Conservation (phyloP, 2,888 invertebrate genomes). For the Leptinotarsa haldemani region DNA sequence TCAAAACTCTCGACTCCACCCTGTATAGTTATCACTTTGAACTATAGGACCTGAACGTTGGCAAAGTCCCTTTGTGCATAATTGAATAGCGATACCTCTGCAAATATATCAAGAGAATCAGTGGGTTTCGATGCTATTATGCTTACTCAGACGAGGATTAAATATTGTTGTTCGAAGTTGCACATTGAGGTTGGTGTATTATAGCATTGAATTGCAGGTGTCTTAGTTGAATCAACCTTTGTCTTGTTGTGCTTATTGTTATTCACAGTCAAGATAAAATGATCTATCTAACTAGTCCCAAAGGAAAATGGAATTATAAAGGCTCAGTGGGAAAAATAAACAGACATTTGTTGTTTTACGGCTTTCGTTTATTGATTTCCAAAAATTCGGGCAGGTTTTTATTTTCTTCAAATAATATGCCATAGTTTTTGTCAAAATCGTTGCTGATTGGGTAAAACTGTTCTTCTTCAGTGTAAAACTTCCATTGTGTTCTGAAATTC, state of each 20-base stretch:
- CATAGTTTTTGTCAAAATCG: no score
- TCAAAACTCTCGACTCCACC: not conserved
- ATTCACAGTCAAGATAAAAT: not conserved
- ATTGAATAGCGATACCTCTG: conserved; percentile 16
- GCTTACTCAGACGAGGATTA: conserved; percentile 9
- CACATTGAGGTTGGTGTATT: not conserved
- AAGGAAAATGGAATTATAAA: not conserved
- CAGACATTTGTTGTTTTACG: no score
- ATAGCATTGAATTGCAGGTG: not conserved
- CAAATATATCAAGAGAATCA: conserved; percentile 16
- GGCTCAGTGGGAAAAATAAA: not conserved
- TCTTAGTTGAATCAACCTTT: not conserved
- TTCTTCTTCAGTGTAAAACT: no score
- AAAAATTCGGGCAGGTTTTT: no score
- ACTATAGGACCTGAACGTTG: not conserved
- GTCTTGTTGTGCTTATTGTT: not conserved
- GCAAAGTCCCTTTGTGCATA: conserved; percentile 1
- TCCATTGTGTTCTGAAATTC: no score
- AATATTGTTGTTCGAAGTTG: conserved; percentile 12
- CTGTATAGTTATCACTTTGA: not conserved
- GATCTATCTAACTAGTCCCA: not conserved
- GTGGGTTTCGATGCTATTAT: conserved; percentile 6
- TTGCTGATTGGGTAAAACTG: no score
- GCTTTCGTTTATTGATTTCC: no score
- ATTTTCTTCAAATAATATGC: no score